Evolutionary conservation across 2,797 vertebrate genomes (phyloP).

Genomic region (Heliangelus exortis): DNA sequence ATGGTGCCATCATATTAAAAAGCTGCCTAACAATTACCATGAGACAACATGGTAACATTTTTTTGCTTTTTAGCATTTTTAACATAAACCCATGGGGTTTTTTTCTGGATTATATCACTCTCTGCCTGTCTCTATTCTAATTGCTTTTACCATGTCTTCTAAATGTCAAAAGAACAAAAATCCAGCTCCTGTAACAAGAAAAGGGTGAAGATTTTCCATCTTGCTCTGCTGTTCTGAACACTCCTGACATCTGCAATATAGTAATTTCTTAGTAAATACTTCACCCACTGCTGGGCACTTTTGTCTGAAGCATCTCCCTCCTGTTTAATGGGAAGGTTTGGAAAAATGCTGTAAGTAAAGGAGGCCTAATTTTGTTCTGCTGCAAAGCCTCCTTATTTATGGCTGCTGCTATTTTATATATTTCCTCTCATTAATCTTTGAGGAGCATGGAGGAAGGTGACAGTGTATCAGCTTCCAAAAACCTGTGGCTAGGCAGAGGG

Average conservation of each 20-base stretch:
- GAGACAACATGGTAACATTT: background rate
- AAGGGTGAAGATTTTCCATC: background rate
- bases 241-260: background rate
- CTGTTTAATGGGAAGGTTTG: background rate
- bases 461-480: background rate
- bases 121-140: background rate
- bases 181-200: background rate
- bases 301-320: background rate
- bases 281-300: background rate
- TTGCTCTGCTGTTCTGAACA: background rate
- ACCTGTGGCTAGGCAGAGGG: background rate
- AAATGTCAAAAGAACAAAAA: background rate
- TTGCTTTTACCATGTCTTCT: background rate
- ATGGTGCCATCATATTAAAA: background rate
- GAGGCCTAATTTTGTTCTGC: background rate
- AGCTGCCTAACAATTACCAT: background rate
- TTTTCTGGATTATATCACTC: background rate
- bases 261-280: background rate
- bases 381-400: background rate
- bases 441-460: background rate
- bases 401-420: background rate
- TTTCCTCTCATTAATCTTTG: background rate
- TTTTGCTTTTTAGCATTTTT: background rate
- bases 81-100: background rate
- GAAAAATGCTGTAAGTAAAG: background rate